Percentiles rank a stretch among this genome's conserved stretches.
Evolutionary conservation across 1,140 invertebrate genomes (phyloP).

Genomic region (Drosophila punjabiensis): DNA sequence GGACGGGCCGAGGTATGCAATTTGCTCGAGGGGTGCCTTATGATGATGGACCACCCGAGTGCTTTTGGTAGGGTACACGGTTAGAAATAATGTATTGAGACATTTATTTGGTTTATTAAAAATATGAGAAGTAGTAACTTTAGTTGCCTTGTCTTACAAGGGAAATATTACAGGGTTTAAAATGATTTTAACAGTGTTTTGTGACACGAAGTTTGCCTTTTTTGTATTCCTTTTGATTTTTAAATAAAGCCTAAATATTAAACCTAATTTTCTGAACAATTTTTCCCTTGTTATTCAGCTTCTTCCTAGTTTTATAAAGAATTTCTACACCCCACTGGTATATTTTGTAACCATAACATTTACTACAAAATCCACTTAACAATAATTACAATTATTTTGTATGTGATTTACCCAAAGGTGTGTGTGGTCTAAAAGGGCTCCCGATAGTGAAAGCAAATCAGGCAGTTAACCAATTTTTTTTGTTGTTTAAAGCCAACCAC

Average conservation of each 20-base stretch:
- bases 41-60: slow-evolving; percentile 67
- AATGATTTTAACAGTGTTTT: neutral
- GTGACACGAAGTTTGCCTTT: rapidly evolving
- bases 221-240: neutral
- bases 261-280: neutral
- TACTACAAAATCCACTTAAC: neutral
- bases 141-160: no score
- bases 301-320: neutral
- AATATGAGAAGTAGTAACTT: no score
- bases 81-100: neutral
- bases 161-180: no score
- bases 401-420: neutral
- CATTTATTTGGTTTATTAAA: neutral
- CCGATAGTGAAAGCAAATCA: slow-evolving; percentile 60
- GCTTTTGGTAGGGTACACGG: slow-evolving; percentile 13
- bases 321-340: no score
- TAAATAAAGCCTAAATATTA: neutral
- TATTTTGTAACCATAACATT: neutral
- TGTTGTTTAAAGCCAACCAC: slow-evolving; percentile 46
- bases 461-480: slow-evolving; percentile 40
- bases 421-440: slow-evolving; percentile 9
- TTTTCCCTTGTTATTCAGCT: rapidly evolving
- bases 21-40: slow-evolving; percentile 63
- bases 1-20: slow-evolving; percentile 56
- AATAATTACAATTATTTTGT: neutral